Percentiles rank a stretch among this genome's conserved stretches.
These are phyloP conservation scores for Aspidapion aeneum DNA, from an alignment of 2,888 invertebrate species.

Conservation along the genomic window DNA sequence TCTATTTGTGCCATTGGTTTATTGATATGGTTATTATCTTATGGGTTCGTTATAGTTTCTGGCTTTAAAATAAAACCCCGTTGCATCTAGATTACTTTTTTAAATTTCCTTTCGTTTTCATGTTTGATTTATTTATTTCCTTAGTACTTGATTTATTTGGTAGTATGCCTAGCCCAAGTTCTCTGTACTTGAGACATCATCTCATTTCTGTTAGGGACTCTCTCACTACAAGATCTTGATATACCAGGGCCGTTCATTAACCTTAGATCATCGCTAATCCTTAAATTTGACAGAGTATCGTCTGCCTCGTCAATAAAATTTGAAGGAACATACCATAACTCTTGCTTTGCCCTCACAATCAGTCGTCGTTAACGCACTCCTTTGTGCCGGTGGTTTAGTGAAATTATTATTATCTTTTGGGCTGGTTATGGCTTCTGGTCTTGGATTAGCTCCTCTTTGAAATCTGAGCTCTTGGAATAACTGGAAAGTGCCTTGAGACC, in stretches of 20 bases:
- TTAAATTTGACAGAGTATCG: constrained; percentile 51
- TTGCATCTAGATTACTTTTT: too few relatives aligned
- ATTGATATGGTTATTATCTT: constrained; percentile 55
- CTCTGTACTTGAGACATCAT: constrained; percentile 80
- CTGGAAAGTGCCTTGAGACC: background rate
- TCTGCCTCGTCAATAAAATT: constrained; percentile 39
- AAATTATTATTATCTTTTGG: constrained; percentile 48
- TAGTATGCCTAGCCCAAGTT: constrained; percentile 85
- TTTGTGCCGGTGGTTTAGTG: constrained; percentile 65
- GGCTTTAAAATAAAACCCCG: constrained; percentile 15
- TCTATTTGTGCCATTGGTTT: constrained; percentile 65
- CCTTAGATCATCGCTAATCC: constrained; percentile 54
- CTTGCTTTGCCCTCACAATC: constrained; percentile 59
- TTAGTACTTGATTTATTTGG: too few relatives aligned
- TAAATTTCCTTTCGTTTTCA: too few relatives aligned
- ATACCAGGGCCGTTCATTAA: constrained; percentile 57
- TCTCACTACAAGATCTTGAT: constrained; percentile 79
- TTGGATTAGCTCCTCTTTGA: constrained; percentile 12
- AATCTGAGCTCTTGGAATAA: constrained; percentile 32
- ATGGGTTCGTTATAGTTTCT: constrained; percentile 5
- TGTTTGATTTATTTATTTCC: too few relatives aligned
- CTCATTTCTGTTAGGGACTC: constrained; percentile 81
- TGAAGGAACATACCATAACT: constrained; percentile 57
- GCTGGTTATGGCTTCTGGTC: constrained; percentile 13
- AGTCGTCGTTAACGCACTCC: constrained; percentile 58